Conservation (phyloP, 1,140 invertebrate species). For the Neomicropteryx cornuta region DNA sequence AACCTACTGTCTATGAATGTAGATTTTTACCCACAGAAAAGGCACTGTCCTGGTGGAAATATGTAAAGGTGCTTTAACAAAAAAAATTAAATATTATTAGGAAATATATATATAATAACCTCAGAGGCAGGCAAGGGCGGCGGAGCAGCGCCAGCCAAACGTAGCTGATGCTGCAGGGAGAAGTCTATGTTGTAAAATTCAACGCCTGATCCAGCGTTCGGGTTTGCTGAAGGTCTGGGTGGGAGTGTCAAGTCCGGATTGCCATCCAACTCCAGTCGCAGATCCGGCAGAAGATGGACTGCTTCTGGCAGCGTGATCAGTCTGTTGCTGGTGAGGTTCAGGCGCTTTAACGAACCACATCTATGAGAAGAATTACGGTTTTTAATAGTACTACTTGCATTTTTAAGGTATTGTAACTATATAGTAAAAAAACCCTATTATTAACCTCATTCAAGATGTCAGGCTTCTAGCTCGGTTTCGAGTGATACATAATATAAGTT, state of each 20-base stretch:
- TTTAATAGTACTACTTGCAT: constrained; percentile 1
- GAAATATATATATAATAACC: too few relatives aligned
- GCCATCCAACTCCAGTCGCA: constrained; percentile 79
- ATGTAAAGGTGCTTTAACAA: too few relatives aligned
- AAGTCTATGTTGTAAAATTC: constrained; percentile 99
- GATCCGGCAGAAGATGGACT: constrained; percentile 88
- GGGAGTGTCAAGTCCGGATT: constrained; percentile 98
- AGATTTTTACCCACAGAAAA: too few relatives aligned
- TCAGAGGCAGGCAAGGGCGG: too few relatives aligned
- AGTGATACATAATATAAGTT: too few relatives aligned
- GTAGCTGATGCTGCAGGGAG: constrained; percentile 87
- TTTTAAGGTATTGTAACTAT: too few relatives aligned
- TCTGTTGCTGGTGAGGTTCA: constrained; percentile 88
- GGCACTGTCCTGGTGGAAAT: too few relatives aligned
- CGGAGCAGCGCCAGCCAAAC: constrained; percentile 85
- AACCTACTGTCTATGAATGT: too few relatives aligned
- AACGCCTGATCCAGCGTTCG: constrained; percentile 68
- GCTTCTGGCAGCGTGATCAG: constrained; percentile 96
- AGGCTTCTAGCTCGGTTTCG: too few relatives aligned
- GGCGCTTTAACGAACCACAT: constrained; percentile 90
- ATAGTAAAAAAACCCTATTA: too few relatives aligned
- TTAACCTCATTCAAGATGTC: too few relatives aligned
- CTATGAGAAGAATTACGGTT: constrained; percentile 37
- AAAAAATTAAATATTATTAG: too few relatives aligned
- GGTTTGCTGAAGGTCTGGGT: constrained; percentile 80